A percentile compares a stretch with the other conserved stretches of the same genome.
Evolutionary conservation across 2,113 vertebrate species (phyloP).

Genomic region (Oostethus manadensis): DNA sequence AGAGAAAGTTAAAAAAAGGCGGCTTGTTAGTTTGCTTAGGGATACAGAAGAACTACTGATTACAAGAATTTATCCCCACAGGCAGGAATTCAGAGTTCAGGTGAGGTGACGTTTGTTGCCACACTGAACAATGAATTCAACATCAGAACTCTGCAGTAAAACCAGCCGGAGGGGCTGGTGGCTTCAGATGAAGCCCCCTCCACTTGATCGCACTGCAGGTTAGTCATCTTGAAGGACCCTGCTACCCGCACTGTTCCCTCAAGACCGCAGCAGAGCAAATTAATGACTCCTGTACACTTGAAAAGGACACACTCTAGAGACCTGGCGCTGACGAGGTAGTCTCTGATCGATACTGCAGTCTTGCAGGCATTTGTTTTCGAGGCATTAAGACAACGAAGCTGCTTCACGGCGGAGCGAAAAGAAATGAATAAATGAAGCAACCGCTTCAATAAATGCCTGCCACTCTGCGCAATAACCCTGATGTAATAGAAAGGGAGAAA

Average conservation of each 20-base stretch:
- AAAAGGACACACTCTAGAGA: conserved; percentile 49
- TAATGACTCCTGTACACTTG: conserved; percentile 47
- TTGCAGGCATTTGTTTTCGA: conserved; percentile 45
- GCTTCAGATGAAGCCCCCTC: conserved; percentile 51
- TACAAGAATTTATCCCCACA: conserved; percentile 52
- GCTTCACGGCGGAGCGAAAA: conserved; percentile 12
- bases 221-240: conserved; percentile 34
- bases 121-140: conserved; percentile 71
- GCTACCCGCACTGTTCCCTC: conserved; percentile 28
- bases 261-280: conserved; percentile 44
- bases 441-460: conserved; percentile 36
- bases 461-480: conserved; percentile 54
- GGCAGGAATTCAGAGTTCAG: conserved; percentile 58
- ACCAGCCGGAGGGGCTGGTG: conserved; percentile 49
- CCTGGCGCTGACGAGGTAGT: conserved; percentile 42
- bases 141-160: conserved; percentile 68
- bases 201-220: conserved; percentile 22
- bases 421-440: conserved; percentile 34
- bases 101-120: conserved; percentile 67
- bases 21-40: conserved; percentile 41
- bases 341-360: conserved; percentile 43
- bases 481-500: conserved; percentile 39
- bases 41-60: conserved; percentile 47
- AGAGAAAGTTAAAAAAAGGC: conserved; percentile 38
- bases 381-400: conserved; percentile 39